These are phyloP conservation scores for Caenorhabditis sp. DNA, from an alignment of 2,888 invertebrate genomes.

Conservation along the genomic window DNA sequence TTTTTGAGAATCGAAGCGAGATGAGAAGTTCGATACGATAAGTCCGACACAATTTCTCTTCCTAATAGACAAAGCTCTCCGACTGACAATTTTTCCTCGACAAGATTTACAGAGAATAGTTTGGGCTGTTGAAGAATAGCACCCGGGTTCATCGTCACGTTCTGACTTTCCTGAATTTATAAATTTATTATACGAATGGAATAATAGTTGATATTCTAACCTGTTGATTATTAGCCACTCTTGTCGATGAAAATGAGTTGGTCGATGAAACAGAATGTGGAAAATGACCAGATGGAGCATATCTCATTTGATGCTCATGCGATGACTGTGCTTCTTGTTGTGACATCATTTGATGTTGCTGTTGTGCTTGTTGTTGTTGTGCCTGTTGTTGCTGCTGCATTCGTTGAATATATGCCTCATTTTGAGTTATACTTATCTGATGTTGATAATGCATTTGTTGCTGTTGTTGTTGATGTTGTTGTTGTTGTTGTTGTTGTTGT, in stretches of 20 bases:
- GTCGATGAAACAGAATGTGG: background rate
- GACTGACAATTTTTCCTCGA: background rate
- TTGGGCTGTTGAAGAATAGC: background rate
- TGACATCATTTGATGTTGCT: no score
- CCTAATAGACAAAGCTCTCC: background rate
- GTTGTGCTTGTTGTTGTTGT: background rate
- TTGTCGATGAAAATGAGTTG: background rate
- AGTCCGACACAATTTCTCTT: background rate
- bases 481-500: conserved; percentile 4
- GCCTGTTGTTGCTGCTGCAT: conserved; percentile 8
- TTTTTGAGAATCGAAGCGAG: conserved; percentile 37
- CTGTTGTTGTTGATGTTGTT: background rate
- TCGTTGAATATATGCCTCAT: background rate
- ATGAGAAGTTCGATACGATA: conserved; percentile 22
- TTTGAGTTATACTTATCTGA: background rate
- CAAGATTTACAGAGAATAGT: conserved; percentile 1
- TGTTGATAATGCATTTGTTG: background rate
- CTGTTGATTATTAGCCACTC: background rate
- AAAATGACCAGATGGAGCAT: background rate
- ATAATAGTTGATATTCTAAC: no score
- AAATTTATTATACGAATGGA: no score
- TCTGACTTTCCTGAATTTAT: background rate
- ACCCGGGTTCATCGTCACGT: background rate
- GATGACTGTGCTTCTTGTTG: conserved; percentile 13
- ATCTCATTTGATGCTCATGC: background rate